Evolutionary conservation across 2,797 vertebrate genomes (phyloP), one percentile per base, ranked within the genome.

Genomic region (Petrocephalus schoutedeni): DNA sequence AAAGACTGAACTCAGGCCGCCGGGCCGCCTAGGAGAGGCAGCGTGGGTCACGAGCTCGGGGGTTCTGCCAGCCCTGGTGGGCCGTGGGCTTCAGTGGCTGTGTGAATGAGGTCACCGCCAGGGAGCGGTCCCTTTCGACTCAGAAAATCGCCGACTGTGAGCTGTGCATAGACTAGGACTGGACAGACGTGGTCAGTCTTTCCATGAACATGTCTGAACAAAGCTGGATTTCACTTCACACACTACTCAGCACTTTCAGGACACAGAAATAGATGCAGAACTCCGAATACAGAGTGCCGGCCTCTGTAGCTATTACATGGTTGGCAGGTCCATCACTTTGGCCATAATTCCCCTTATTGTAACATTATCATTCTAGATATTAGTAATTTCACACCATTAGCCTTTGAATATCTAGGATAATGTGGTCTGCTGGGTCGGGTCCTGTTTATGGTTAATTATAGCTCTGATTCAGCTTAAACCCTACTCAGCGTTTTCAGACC

Each of bases 31-130:
- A 59, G 19, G 8, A 64, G 19, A 23, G 57, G 67, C 56, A 61
- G 56, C 54, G 10, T 6, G 32, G 77, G 77, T 28, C 32, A 1
- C 2, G 23, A 58, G 84, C 84, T 36, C 4, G 10, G 12, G 32
- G 36, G 74, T 16, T 53, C 64, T 74, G n/a, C 49, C 57, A 12
- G 80, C 8, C 6, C 23, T 58, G 4, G 93, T 92, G 92, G 92
- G 93, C 93, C 91, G 90, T 92, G 92, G 94, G 92, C 93, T 93
- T 90, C 91, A 90, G 89, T 90, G 92, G 91, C 90, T 93, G 92
- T 94, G 77, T 51, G 77, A 84, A 88, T 84, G 87, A 88, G 87
- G 87, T 83, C 32, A 23, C 8, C 12, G 36, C 91, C 88, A 93
- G 91, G 90, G 91, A 92, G 88, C 90, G 90, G 86, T 90, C 92